Conservation (phyloP, 1,140 invertebrate species). For the Ooceraea biroi region DNA sequence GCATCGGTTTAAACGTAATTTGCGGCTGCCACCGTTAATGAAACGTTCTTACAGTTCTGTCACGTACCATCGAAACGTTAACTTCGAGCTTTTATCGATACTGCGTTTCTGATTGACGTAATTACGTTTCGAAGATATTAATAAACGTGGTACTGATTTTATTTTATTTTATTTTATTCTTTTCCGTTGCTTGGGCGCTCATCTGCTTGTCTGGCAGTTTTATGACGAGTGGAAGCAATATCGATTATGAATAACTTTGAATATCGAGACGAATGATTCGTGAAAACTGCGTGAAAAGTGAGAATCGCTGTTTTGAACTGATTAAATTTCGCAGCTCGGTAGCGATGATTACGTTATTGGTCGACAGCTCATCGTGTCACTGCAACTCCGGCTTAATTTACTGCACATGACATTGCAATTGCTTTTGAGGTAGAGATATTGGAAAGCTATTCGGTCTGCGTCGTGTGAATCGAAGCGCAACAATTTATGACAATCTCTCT, state of each 20-base stretch:
- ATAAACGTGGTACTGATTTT: background rate
- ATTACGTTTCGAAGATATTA: background rate
- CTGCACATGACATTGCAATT: slow-evolving; percentile 7
- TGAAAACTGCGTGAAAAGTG: slow-evolving; percentile 22
- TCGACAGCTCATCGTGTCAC: background rate
- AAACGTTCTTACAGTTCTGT: background rate
- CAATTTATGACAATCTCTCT: slow-evolving; percentile 26
- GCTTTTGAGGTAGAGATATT: slow-evolving; percentile 14
- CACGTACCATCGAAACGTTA: background rate
- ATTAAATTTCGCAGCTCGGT: slow-evolving; percentile 44
- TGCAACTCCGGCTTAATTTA: slow-evolving; percentile 42
- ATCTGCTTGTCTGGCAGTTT: background rate
- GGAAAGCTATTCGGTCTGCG: slow-evolving; percentile 19
- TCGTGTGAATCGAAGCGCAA: slow-evolving; percentile 30
- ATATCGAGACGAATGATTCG: slow-evolving; percentile 18
- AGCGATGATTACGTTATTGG: slow-evolving; percentile 52
- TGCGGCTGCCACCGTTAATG: background rate
- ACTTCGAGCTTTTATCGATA: background rate
- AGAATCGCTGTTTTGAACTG: slow-evolving; percentile 44
- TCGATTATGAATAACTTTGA: slow-evolving; percentile 46
- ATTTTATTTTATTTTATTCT: background rate
- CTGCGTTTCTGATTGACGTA: background rate
- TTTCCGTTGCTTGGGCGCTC: background rate
- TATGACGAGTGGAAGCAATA: background rate
- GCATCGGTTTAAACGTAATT: slow-evolving; percentile 25